These are phyloP conservation scores for Andrena cerasifolii DNA, from an alignment of 1,140 invertebrate genomes.

Conservation along the genomic window DNA sequence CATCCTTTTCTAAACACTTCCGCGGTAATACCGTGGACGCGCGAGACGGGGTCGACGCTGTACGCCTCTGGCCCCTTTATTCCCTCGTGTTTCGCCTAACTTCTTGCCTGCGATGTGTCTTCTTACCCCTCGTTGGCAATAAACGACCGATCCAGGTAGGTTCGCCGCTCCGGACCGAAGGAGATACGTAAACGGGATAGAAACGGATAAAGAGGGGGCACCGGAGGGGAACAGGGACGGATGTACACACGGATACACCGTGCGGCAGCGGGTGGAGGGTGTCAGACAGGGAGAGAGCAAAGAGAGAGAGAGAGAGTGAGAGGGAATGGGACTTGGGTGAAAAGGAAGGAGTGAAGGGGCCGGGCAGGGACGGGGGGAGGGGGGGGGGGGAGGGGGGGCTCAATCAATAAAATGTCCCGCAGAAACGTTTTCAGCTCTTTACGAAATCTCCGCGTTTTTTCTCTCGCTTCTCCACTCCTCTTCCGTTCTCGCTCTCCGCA, in stretches of 20 bases:
- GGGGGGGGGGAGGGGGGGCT: conserved; percentile 61
- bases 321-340: conserved; percentile 59
- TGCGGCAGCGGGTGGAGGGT: conserved; percentile 13
- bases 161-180: conserved; percentile 20
- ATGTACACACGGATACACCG: conserved; percentile 39
- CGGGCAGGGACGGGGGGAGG: conserved; percentile 63
- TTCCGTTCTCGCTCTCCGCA: conserved; percentile 20
- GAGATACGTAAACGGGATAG: conserved; percentile 51
- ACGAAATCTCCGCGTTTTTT: conserved; percentile 61
- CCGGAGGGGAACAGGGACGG: conserved; percentile 1
- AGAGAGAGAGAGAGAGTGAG: conserved; percentile 59
- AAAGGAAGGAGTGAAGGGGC: conserved; percentile 58
- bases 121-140: conserved; percentile 18
- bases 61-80: not conserved
- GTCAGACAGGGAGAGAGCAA: conserved; percentile 45
- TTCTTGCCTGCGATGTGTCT: conserved; percentile 18
- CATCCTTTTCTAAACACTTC: conserved; percentile 51
- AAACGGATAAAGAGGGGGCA: conserved; percentile 33
- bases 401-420: conserved; percentile 80
- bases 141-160: conserved; percentile 45
- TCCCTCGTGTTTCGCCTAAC: not conserved
- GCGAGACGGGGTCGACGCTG: not conserved
- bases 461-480: conserved; percentile 18
- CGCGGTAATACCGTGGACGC: conserved; percentile 21
- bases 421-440: conserved; percentile 73